Evolutionary conservation across 2,113 vertebrate species (phyloP).

Genomic region (Cryptomyrus ogoouensis): DNA sequence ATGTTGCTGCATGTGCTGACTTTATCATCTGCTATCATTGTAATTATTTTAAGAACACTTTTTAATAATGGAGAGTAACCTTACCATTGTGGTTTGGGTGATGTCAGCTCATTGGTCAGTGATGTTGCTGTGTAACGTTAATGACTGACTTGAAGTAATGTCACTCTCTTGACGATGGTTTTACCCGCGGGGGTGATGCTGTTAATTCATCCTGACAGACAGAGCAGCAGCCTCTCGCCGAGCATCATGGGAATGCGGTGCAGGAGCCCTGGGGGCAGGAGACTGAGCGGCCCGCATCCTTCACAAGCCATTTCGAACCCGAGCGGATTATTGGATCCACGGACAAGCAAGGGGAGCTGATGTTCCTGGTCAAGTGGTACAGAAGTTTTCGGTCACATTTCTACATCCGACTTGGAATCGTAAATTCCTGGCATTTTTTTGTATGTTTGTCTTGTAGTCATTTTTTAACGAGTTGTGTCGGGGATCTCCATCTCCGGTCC

Average conservation of each 20-base stretch:
- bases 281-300: constrained; percentile 69
- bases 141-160: too few relatives aligned
- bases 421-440: neutral
- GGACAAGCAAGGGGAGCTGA: constrained; percentile 90
- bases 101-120: neutral
- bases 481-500: neutral
- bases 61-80: neutral
- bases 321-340: constrained; percentile 97
- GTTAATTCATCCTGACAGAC: constrained; percentile 15
- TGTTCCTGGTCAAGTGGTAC: constrained; percentile 99
- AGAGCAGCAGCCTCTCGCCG: constrained; percentile 34
- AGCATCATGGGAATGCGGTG: constrained; percentile 26
- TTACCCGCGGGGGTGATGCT: neutral
- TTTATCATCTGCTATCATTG: neutral
- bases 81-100: neutral
- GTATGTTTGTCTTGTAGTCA: neutral
- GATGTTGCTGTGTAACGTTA: neutral
- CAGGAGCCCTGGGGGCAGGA: constrained; percentile 66
- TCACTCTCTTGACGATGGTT: neutral
- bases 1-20: neutral
- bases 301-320: constrained; percentile 78
- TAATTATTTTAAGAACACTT: neutral
- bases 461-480: neutral
- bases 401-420: neutral
- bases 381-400: constrained; percentile 19